Conservation (phyloP, 2,113 vertebrate species). For the Dendropsophus ebraccatus region DNA sequence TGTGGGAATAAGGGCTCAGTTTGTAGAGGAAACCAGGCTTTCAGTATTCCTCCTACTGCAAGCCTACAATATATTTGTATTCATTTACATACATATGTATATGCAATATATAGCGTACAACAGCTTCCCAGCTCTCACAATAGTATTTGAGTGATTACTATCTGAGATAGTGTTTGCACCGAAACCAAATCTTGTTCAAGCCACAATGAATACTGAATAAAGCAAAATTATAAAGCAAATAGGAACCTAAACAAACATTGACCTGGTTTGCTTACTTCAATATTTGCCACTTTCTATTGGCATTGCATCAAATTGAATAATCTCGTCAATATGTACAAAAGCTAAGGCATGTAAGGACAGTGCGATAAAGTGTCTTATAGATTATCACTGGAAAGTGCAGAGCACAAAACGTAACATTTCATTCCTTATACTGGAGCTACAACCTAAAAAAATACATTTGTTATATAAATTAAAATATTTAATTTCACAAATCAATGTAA, state of each 20-base stretch:
- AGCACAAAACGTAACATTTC: too few species aligned
- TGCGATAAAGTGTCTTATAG: constrained; percentile 27
- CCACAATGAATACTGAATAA: constrained; percentile 27
- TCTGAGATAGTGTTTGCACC: constrained; percentile 30
- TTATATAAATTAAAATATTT: too few species aligned
- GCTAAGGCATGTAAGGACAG: constrained; percentile 51
- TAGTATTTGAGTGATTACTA: neutral
- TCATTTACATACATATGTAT: too few species aligned
- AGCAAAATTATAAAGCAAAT: constrained; percentile 36
- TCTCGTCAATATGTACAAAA: constrained; percentile 55
- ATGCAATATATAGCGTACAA: neutral
- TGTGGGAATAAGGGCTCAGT: too few species aligned
- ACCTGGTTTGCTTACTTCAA: constrained; percentile 11
- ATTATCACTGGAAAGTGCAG: too few species aligned
- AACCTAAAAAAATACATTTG: too few species aligned
- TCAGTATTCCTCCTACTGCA: too few species aligned
- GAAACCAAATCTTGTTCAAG: constrained; percentile 37
- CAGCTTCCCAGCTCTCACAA: neutral
- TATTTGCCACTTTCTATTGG: constrained; percentile 54
- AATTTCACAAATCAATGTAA: too few species aligned
- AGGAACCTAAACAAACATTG: constrained; percentile 52
- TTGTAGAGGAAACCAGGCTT: too few species aligned
- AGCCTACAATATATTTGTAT: too few species aligned
- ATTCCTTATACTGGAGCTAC: too few species aligned
- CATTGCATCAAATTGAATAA: constrained; percentile 54